Evolutionary conservation across 2,113 vertebrate genomes (phyloP).

Genomic region (Felis catus): F.catus_Fca126_mat1.0 CM031413.1:7679001-7679500

Average conservation of each 20-base stretch:
- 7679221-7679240: neutral
- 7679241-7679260: neutral
- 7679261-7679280: neutral
- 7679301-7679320: neutral
- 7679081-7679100: neutral
- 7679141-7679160: conserved; percentile 82
- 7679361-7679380: neutral
- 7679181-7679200: conserved; percentile 92
- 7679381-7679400: rapidly evolving
- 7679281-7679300: neutral
- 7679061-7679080: neutral
- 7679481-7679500: neutral
- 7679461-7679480: neutral
- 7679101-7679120: neutral
- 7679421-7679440: rapidly evolving
- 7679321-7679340: too few species aligned
- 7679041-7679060: neutral
- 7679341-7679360: neutral
- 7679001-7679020: neutral
- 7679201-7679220: neutral
- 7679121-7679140: neutral
- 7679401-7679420: neutral
- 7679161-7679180: conserved; percentile 89
- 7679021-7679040: neutral
- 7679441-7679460: neutral